Percentiles rank a stretch among this genome's conserved stretches.
Evolutionary conservation across 2,113 vertebrate genomes (phyloP).

Genomic region (Sinocyclocheilus maitianheensis): DNA sequence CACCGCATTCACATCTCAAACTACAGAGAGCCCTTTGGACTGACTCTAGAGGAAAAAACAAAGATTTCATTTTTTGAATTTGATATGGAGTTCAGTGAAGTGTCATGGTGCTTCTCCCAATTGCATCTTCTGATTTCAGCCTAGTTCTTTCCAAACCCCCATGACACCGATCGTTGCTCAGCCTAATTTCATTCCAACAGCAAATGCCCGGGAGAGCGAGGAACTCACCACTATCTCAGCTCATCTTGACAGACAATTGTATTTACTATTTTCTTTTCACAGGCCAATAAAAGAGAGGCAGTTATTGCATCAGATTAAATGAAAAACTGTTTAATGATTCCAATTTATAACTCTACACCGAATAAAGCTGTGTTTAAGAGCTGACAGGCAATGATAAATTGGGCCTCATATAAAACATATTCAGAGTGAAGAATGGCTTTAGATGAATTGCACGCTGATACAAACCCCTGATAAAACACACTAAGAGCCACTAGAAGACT

Average conservation of each 20-base stretch:
- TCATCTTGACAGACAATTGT: slow-evolving; percentile 91
- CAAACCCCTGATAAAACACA: slow-evolving; percentile 94
- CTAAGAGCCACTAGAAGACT: slow-evolving; percentile 96
- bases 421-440: slow-evolving; percentile 91
- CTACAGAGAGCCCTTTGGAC: slow-evolving; percentile 72
- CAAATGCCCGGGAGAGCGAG: slow-evolving; percentile 17
- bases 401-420: slow-evolving; percentile 94
- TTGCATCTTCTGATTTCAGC: slow-evolving; percentile 71
- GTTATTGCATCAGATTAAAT: slow-evolving; percentile 99
- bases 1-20: slow-evolving; percentile 53
- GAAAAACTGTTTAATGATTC: slow-evolving; percentile 98
- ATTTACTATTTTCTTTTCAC: slow-evolving; percentile 92
- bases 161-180: slow-evolving; percentile 73
- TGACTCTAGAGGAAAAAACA: slow-evolving; percentile 61
- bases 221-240: slow-evolving; percentile 78
- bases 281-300: slow-evolving; percentile 88
- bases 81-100: slow-evolving; percentile 69
- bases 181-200: slow-evolving; percentile 77
- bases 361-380: slow-evolving; percentile 96
- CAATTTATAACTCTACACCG: slow-evolving; percentile 94
- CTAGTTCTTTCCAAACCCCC: slow-evolving; percentile 73
- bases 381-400: slow-evolving; percentile 93
- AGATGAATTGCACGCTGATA: slow-evolving; percentile 96
- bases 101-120: slow-evolving; percentile 71
- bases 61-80: slow-evolving; percentile 67